Conservation (phyloP, 1,140 invertebrate species). For the Tachypleus tridentatus region DNA sequence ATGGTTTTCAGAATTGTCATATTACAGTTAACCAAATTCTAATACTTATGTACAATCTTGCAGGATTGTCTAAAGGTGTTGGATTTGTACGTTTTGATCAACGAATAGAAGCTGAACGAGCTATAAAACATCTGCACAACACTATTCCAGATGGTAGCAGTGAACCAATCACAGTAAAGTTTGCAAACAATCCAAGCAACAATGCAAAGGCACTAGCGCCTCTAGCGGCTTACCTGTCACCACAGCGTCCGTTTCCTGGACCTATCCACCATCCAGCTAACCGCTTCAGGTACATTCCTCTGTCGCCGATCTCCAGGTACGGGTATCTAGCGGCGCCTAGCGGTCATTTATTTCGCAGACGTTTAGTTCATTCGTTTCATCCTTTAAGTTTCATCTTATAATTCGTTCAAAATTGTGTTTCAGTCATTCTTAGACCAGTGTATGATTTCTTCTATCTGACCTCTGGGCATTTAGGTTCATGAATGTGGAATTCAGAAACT, state of each 20-base stretch:
- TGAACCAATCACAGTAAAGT: constrained; percentile 98
- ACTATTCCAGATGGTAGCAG: constrained; percentile 89
- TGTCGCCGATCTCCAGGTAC: constrained; percentile 51
- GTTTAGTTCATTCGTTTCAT: too few relatives aligned
- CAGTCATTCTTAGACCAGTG: too few relatives aligned
- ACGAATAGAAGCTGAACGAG: constrained; percentile 89
- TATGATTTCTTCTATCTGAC: too few relatives aligned
- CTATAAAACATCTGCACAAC: constrained; percentile 95
- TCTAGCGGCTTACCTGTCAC: constrained; percentile 71
- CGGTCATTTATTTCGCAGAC: too few relatives aligned
- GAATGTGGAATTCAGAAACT: too few relatives aligned
- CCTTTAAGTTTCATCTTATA: too few relatives aligned
- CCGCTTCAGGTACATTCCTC: constrained; percentile 70
- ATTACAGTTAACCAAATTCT: neutral
- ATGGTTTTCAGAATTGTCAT: too few relatives aligned
- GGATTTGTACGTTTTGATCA: constrained; percentile 99
- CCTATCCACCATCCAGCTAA: constrained; percentile 85
- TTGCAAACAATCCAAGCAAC: constrained; percentile 97
- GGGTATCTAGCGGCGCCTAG: neutral
- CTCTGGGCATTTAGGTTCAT: too few relatives aligned
- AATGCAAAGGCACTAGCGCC: constrained; percentile 77
- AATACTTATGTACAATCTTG: constrained; percentile 13
- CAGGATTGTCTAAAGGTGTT: constrained; percentile 95
- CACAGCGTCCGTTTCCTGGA: constrained; percentile 63
- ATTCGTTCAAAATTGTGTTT: too few relatives aligned